Base-by-base conservation (phyloP, 2,888 invertebrate genomes). In the Dynastes hyllus region DNA sequence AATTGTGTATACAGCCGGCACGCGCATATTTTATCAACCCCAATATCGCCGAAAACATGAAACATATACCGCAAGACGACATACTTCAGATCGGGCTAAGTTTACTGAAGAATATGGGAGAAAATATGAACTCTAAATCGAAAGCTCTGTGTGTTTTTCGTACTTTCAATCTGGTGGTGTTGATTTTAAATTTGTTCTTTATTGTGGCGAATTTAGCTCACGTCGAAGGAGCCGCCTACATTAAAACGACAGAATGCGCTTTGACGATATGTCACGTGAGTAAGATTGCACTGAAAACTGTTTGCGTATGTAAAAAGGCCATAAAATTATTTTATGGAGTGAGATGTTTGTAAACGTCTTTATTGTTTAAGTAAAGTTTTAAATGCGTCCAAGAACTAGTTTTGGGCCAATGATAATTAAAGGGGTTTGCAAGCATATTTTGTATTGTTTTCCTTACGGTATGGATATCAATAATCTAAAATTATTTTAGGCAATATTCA, bases 1-100 rank as follows among this genome's bases (percentile, higher is more conserved):
- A 13, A 53, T 53, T 53, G n/a, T 32, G 9, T 55, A 13, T 13
- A 11, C 27, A 2, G 27, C n/a, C 53, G 32, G 53, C n/a, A 11
- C 16, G 53, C n/a, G 13, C 53, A 16, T 53, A 53, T 53, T 53
- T 53, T 53, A 53, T 53, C 53, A 16, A 1, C 6, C 37, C 4
- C 4, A 37, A 5, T 3, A 37, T 6, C 0, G 37, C 6, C 37
- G 37, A 61, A 9, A n/a, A 8, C 32, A 73, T 73, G 73, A 53
- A 61, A 58, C 73, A 73, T 40, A 73, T 73, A 40, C 66, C 78
- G 66, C n/a, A 73, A 66, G 51, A 66, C 29, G 78, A 78, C 55
- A 73, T 78, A 53, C 65, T 78, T 13, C 65, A 71, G 5, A 65
- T 78, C 22, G 78, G 78, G 11, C 65, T 73, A 55, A 73, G 65